Conservation (phyloP, 2,113 vertebrate species). For the Sphyrna mokarran region DNA sequence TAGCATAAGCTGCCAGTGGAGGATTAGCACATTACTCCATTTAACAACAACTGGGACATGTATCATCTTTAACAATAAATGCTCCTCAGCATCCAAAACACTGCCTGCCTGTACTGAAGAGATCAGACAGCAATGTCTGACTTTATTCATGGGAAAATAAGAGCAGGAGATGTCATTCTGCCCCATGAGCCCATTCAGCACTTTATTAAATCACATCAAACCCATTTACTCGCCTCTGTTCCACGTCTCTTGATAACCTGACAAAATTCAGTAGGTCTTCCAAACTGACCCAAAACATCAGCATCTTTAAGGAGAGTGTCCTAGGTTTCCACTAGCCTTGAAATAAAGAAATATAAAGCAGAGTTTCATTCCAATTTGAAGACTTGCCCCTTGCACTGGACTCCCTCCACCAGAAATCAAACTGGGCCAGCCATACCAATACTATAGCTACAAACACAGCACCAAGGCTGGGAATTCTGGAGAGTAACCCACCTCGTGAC, state of each 20-base stretch:
- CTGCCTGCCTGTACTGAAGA: not conserved
- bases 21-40: not conserved
- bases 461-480: not conserved
- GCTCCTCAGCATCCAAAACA: not conserved
- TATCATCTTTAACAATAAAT: not conserved
- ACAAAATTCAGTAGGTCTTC: not conserved
- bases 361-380: not conserved
- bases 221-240: not conserved
- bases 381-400: not conserved
- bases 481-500: too few relatives aligned
- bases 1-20: not conserved
- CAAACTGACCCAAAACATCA: not conserved
- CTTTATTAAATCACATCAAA: not conserved
- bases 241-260: not conserved
- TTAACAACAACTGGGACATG: not conserved
- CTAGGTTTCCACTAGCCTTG: not conserved
- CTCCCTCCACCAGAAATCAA: not conserved
- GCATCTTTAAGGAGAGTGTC: not conserved
- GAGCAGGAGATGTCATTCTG: not conserved
- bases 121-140: not conserved
- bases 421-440: too few relatives aligned
- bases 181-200: not conserved
- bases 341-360: not conserved
- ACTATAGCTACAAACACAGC: too few relatives aligned
- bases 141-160: not conserved